phyloP scores from a whole-genome alignment of 2,113 vertebrate species.

The Peromyscus californicus region DNA sequence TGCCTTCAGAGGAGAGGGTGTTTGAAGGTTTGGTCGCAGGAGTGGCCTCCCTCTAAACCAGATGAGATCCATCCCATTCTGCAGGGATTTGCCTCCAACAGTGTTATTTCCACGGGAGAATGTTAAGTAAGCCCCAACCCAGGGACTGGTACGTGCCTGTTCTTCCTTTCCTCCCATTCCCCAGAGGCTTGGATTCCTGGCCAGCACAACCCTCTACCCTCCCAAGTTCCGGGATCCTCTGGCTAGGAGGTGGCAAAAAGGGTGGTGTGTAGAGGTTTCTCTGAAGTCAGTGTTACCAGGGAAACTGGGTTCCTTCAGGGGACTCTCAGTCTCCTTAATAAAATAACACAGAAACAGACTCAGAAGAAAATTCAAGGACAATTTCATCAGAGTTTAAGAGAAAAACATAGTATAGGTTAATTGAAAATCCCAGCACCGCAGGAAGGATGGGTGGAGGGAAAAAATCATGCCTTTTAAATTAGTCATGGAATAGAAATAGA shows the following conservation, averaged over 20 bases:
- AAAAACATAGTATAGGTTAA: not conserved
- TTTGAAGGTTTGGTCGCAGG: constrained; percentile 14
- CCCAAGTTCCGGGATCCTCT: not conserved
- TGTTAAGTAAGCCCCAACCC: not conserved
- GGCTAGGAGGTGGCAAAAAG: not conserved
- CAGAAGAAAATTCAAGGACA: not conserved
- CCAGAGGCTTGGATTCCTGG: not conserved
- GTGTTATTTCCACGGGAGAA: constrained; percentile 29
- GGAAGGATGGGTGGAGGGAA: not conserved
- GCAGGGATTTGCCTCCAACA: not conserved
- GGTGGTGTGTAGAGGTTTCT: not conserved
- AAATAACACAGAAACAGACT: not conserved
- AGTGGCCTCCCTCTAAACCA: constrained; percentile 30
- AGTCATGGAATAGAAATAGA: not conserved
- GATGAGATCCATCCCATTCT: constrained; percentile 27
- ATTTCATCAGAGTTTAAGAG: not conserved
- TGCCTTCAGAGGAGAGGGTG: not conserved
- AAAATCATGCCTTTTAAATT: not conserved
- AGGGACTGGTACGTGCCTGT: not conserved
- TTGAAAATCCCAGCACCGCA: not conserved
- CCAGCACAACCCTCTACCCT: not conserved
- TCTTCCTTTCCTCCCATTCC: not conserved
- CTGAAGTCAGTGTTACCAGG: not conserved
- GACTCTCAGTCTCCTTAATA: not conserved
- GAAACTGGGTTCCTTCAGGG: not conserved